Evolutionary conservation across 2,113 vertebrate species (phyloP).

Genomic region (Oreochromis tanganicae): DNA sequence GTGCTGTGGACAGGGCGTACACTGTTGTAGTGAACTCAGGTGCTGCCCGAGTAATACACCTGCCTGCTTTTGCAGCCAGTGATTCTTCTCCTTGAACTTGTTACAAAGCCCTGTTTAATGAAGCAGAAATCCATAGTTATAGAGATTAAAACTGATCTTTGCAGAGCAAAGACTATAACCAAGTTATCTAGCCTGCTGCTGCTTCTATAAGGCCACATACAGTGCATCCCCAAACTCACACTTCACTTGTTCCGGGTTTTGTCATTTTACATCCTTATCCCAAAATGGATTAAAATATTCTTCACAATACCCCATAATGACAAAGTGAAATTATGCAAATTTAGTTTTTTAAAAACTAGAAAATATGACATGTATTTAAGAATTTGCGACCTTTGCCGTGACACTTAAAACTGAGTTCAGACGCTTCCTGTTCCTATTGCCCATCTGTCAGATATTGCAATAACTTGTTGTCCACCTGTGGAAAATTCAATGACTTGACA

Average conservation of each 20-base stretch:
- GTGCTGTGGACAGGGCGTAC: background rate
- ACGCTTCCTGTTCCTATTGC: background rate
- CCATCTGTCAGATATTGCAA: background rate
- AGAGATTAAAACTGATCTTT: constrained; percentile 50
- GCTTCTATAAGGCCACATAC: background rate
- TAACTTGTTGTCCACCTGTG: background rate
- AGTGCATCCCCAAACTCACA: background rate
- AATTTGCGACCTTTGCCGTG: background rate
- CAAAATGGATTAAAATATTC: background rate
- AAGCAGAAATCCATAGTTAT: constrained; percentile 35
- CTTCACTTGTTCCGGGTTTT: background rate
- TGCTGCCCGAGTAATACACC: background rate
- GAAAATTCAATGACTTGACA: background rate
- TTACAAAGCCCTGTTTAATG: constrained; percentile 30
- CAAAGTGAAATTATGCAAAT: background rate
- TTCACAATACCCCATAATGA: background rate
- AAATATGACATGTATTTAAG: background rate
- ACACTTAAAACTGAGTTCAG: background rate
- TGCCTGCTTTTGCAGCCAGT: background rate
- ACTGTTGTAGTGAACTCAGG: background rate
- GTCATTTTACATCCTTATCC: background rate
- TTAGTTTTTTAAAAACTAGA: background rate
- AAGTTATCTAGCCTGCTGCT: background rate
- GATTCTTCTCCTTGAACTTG: constrained; percentile 4
- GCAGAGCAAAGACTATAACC: background rate